Percentiles rank a stretch among this genome's conserved stretches.
Evolutionary conservation across 2,113 vertebrate genomes (phyloP).

Genomic region (Neodon shergylaensis): DNA sequence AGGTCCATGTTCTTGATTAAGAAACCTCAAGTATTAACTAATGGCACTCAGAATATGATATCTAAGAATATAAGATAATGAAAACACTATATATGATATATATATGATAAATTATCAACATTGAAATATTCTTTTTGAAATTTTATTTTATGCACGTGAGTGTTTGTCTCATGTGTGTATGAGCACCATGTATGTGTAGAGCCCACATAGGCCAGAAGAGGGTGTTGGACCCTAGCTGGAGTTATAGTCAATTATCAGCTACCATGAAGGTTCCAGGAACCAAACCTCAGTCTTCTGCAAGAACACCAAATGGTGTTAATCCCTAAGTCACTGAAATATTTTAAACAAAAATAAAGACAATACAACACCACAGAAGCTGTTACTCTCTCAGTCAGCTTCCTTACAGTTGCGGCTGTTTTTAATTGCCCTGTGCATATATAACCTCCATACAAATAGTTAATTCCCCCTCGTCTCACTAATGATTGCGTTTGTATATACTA

Average conservation of each 20-base stretch:
- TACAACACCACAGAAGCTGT: background rate
- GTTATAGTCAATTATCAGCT: background rate
- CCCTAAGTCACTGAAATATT: background rate
- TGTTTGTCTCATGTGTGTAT: background rate
- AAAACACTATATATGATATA: conserved; percentile 22
- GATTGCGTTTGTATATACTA: background rate
- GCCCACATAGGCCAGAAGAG: background rate
- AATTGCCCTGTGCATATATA: background rate
- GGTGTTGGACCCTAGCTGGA: background rate
- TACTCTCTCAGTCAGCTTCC: background rate
- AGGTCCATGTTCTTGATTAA: background rate
- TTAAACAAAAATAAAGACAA: background rate
- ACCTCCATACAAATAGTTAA: background rate
- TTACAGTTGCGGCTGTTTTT: background rate
- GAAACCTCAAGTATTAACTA: conserved; percentile 2
- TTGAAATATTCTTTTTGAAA: background rate
- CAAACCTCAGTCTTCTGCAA: background rate
- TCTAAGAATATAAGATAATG: background rate
- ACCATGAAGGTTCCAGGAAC: too few relatives aligned
- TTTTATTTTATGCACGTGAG: background rate
- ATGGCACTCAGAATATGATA: background rate
- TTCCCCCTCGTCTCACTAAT: background rate
- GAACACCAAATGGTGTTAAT: background rate
- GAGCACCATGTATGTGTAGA: too few relatives aligned
- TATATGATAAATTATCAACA: background rate